Evolutionary conservation across 2,888 invertebrate genomes (phyloP).

Genomic region (Pammene fasciana): DNA sequence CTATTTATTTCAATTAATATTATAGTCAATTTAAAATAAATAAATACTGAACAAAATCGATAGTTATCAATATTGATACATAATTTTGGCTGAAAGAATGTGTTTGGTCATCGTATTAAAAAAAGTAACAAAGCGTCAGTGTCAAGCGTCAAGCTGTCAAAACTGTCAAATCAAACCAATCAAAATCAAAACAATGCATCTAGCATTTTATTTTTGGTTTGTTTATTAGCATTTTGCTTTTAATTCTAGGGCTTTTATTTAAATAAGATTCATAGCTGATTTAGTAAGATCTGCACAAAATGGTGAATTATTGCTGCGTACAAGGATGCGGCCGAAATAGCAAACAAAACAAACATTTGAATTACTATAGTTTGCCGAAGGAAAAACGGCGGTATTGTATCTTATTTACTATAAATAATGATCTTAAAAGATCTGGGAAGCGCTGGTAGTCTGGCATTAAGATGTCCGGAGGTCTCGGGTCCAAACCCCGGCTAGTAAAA

Average conservation of each 20-base stretch:
- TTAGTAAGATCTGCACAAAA: conserved; percentile 40
- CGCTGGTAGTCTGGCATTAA: too few species aligned
- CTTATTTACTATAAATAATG: not conserved
- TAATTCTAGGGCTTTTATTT: too few species aligned
- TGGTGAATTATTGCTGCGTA: conserved; percentile 78
- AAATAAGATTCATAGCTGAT: not conserved
- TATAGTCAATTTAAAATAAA: too few species aligned
- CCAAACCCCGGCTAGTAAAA: too few species aligned
- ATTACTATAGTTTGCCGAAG: conserved; percentile 71
- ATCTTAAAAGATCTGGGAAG: too few species aligned
- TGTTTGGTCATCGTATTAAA: not conserved
- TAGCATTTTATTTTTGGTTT: too few species aligned
- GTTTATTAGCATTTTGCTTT: too few species aligned
- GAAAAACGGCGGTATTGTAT: conserved; percentile 60
- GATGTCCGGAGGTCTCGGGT: too few species aligned
- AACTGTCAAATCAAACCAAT: too few species aligned
- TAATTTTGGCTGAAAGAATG: not conserved
- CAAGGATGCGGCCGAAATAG: conserved; percentile 70
- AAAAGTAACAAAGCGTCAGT: not conserved
- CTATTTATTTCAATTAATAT: too few species aligned
- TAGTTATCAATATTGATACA: too few species aligned
- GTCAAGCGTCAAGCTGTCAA: not conserved
- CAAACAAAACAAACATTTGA: conserved; percentile 66
- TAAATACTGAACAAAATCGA: too few species aligned
- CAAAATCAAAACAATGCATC: not conserved